Conservation (phyloP, 2,888 invertebrate genomes). For the Hecatera dysodea region DNA sequence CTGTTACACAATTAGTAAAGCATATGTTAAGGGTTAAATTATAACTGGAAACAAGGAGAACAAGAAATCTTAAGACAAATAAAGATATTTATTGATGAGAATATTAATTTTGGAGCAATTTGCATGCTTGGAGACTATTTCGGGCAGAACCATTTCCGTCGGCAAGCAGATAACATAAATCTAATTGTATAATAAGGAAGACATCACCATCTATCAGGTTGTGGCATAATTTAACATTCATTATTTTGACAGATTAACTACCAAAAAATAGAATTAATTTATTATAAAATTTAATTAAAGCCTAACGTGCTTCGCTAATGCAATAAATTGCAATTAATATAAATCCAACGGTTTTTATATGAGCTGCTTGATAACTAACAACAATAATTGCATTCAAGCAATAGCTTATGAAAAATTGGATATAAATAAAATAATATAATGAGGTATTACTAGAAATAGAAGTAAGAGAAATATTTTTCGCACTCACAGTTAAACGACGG, state of each 20-base stretch:
- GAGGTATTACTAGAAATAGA: conserved; percentile 29
- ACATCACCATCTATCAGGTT: not conserved
- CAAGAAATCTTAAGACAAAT: not conserved
- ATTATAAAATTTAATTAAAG: conserved; percentile 38
- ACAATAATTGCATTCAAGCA: conserved; percentile 40
- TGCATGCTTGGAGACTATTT: not conserved
- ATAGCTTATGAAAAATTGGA: conserved; percentile 35
- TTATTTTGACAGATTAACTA: conserved; percentile 30
- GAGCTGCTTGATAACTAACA: conserved; percentile 20
- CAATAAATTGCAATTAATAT: conserved; percentile 30
- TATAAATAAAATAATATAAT: conserved; percentile 26
- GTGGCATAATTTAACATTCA: conserved; percentile 5
- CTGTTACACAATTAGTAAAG: not conserved
- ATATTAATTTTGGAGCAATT: not conserved
- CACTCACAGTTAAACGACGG: conserved; percentile 57
- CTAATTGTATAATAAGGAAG: not conserved
- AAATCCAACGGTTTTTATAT: conserved; percentile 35
- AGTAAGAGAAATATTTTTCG: conserved; percentile 36
- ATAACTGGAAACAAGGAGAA: not conserved
- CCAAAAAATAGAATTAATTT: conserved; percentile 27
- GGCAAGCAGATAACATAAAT: conserved; percentile 35
- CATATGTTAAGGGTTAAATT: not conserved
- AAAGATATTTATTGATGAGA: not conserved
- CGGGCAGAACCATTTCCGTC: conserved; percentile 32
- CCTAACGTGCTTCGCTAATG: conserved; percentile 26